phyloP scores from a whole-genome alignment of 2,888 invertebrate genomes.

The Leptinotarsa rubiginosa region DNA sequence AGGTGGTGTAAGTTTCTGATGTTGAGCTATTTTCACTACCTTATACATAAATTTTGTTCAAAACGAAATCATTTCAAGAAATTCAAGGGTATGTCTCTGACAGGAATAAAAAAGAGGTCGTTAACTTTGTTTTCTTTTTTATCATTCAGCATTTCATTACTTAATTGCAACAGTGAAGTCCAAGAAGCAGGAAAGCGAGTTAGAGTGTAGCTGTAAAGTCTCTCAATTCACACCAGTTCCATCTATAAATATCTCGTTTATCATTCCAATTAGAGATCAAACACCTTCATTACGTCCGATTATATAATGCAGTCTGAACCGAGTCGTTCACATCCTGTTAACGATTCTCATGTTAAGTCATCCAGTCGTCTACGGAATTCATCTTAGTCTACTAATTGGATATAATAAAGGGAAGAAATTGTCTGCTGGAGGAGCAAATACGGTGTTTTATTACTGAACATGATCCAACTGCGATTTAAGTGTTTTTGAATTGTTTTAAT shows the following conservation, averaged over 20 bases:
- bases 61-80: too few species aligned
- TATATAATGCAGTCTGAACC: not conserved
- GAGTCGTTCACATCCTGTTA: constrained; percentile 11
- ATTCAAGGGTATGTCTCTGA: not conserved
- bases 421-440: not conserved
- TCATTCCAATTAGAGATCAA: constrained; percentile 12
- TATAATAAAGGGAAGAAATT: not conserved
- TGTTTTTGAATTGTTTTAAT: not conserved
- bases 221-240: not conserved
- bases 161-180: not conserved
- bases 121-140: not conserved
- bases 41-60: too few species aligned
- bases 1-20: too few species aligned
- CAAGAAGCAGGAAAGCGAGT: not conserved
- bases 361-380: not conserved
- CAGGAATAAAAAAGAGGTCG: not conserved
- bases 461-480: not conserved
- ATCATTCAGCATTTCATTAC: not conserved
- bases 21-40: too few species aligned
- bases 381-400: not conserved
- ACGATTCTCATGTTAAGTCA: constrained; percentile 11
- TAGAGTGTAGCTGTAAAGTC: not conserved
- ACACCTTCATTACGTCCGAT: constrained; percentile 11
- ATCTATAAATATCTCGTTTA: not conserved
- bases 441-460: not conserved